These are phyloP conservation scores for Charadrius vociferus DNA, from an alignment of 2,113 vertebrate genomes.

Conservation along the genomic window DNA sequence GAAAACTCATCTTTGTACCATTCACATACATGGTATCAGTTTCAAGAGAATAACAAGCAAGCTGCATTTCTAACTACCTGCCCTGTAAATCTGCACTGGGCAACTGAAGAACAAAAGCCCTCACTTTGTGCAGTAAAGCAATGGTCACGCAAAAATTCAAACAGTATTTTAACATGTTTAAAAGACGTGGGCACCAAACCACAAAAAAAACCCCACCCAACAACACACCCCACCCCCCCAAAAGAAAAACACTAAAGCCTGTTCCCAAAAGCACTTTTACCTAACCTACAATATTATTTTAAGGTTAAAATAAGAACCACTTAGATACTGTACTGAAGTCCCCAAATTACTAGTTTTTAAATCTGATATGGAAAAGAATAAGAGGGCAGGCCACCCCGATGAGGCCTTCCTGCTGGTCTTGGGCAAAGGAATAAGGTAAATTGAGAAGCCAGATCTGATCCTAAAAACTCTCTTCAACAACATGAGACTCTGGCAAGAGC, in stretches of 20 bases:
- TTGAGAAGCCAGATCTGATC: constrained; percentile 11
- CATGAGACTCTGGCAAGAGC: constrained; percentile 45
- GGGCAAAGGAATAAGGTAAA: constrained; percentile 33
- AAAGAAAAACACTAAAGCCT: background rate
- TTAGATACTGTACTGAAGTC: background rate
- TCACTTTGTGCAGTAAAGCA: background rate
- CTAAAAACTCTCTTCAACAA: constrained; percentile 9
- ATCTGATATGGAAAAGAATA: background rate
- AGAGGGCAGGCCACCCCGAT: background rate
- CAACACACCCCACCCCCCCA: too few species aligned
- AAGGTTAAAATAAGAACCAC: background rate
- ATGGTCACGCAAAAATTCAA: background rate
- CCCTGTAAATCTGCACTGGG: too few species aligned
- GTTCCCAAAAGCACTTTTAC: background rate
- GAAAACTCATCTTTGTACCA: background rate
- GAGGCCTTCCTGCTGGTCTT: background rate
- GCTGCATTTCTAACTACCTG: background rate
- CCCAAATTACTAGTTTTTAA: background rate
- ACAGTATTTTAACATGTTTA: background rate
- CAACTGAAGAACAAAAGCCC: background rate
- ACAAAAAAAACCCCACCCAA: background rate
- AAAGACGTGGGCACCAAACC: background rate
- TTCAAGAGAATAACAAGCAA: background rate
- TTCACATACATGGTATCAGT: background rate
- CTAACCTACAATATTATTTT: background rate